Evolutionary conservation across 2,113 vertebrate genomes (phyloP).

Genomic region (Thomomys bottae): DNA sequence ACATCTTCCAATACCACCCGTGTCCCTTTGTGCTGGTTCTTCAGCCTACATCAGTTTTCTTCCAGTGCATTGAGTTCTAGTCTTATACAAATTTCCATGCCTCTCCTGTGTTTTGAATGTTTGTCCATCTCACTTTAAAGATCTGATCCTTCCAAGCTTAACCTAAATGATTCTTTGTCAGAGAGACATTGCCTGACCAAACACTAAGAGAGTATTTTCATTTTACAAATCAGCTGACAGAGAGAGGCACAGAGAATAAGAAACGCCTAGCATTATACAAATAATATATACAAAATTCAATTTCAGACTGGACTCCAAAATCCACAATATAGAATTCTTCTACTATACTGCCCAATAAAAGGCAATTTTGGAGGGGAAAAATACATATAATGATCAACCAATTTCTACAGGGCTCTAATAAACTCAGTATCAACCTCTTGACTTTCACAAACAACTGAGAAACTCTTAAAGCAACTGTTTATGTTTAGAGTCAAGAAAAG

Average conservation of each 20-base stretch:
- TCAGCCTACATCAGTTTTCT: neutral
- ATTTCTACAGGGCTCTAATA: neutral
- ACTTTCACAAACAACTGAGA: conserved; percentile 56
- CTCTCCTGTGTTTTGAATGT: neutral
- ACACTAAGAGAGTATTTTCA: neutral
- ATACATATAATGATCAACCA: neutral
- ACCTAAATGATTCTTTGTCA: neutral
- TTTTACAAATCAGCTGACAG: conserved; percentile 26
- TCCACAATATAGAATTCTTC: neutral
- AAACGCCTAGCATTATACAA: conserved; percentile 11
- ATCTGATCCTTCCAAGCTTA: neutral
- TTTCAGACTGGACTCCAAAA: neutral
- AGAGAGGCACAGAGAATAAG: neutral
- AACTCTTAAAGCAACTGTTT: conserved; percentile 59
- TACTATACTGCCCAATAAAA: neutral
- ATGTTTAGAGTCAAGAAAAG: conserved; percentile 53
- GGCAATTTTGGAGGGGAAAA: neutral
- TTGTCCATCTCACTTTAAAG: neutral
- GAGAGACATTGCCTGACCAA: neutral
- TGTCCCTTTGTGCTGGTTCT: neutral
- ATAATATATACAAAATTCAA: conserved; percentile 25
- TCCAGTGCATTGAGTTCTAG: neutral
- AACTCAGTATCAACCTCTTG: conserved; percentile 20
- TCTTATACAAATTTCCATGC: neutral
- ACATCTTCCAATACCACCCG: neutral